A percentile compares a stretch with the other conserved stretches of the same genome.
Conservation (phyloP, 2,113 vertebrate genomes). For the Isurus oxyrinchus region DNA sequence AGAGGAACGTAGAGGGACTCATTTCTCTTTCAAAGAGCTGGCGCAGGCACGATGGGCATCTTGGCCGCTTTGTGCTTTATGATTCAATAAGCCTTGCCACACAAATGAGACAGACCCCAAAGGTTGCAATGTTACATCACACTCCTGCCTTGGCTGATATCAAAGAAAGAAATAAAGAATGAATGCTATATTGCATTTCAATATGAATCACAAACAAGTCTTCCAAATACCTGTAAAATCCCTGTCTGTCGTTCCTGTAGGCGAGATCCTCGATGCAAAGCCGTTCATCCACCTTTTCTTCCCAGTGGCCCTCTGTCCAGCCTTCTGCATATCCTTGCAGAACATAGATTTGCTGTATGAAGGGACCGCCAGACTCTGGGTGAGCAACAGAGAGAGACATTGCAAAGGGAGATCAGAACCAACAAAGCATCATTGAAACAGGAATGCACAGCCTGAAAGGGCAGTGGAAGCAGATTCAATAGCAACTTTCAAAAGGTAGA, state of each 20-base stretch:
- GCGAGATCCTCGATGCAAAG: slow-evolving; percentile 75
- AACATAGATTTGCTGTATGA: slow-evolving; percentile 83
- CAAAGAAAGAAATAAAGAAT: neutral
- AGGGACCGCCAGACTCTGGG: slow-evolving; percentile 88
- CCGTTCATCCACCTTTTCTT: slow-evolving; percentile 83
- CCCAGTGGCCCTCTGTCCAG: slow-evolving; percentile 91
- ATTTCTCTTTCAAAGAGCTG: neutral
- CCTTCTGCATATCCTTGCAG: slow-evolving; percentile 87
- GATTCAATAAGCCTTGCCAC: too few relatives aligned
- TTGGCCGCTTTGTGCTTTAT: neutral
- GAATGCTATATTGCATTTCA: neutral
- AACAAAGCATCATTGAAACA: neutral
- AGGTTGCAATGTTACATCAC: neutral
- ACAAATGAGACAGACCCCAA: neutral
- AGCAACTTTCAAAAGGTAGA: neutral
- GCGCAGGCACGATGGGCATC: neutral
- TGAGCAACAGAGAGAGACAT: neutral
- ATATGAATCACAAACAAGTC: neutral
- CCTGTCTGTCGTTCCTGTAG: slow-evolving; percentile 81
- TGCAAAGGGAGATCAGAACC: neutral
- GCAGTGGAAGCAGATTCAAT: neutral
- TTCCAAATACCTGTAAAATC: slow-evolving; percentile 72
- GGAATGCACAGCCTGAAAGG: neutral
- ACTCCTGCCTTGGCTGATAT: neutral
- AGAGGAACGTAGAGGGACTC: neutral